These are phyloP conservation scores for Elaphurus davidianus DNA, from an alignment of 2,113 vertebrate species.

Conservation along the genomic window DNA sequence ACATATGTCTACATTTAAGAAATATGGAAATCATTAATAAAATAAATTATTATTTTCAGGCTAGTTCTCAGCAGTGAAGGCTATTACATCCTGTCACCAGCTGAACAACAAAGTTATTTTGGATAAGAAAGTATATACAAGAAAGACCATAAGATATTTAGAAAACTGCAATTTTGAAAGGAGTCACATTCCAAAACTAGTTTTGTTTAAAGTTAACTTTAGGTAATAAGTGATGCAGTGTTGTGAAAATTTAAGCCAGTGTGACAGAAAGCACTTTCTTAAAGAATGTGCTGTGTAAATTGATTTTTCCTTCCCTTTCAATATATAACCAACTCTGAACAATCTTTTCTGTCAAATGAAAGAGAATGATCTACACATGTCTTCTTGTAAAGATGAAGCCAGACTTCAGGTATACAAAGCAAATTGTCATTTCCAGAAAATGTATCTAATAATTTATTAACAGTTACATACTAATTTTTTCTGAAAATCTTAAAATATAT, in stretches of 20 bases:
- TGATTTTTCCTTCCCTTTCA: background rate
- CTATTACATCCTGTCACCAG: background rate
- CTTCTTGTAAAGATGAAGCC: background rate
- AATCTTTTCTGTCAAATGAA: background rate
- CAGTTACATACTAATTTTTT: background rate
- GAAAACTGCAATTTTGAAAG: background rate
- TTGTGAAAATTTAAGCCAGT: conserved; percentile 31
- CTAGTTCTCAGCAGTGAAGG: background rate
- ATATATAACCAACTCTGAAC: background rate
- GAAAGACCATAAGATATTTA: background rate
- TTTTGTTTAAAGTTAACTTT: background rate
- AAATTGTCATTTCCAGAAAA: background rate
- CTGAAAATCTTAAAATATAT: background rate
- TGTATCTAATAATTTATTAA: background rate
- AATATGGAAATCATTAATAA: background rate
- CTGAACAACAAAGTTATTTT: background rate
- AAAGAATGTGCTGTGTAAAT: background rate
- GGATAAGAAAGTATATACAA: background rate
- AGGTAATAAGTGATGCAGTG: conserved; percentile 1
- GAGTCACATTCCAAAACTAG: background rate
- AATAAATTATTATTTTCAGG: background rate
- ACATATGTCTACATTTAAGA: background rate
- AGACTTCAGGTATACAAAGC: background rate
- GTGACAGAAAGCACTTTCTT: background rate
- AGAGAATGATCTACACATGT: background rate